Percentiles rank a stretch among this genome's conserved stretches.
These are phyloP conservation scores for Telenomus remus DNA, from an alignment of 1,140 invertebrate species.

Conservation along the genomic window DNA sequence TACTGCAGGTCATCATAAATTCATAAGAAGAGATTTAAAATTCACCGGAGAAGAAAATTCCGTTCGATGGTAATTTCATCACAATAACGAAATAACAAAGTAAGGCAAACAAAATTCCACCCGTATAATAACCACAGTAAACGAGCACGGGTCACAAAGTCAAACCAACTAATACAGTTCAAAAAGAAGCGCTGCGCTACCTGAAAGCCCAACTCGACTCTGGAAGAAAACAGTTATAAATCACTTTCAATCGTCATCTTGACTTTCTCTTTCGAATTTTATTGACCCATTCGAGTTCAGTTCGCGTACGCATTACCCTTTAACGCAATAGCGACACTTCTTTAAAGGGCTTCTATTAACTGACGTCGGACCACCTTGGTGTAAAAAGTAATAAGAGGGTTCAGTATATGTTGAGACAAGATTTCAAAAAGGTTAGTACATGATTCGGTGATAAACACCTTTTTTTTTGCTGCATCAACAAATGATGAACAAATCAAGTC, in stretches of 20 bases:
- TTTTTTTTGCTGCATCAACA: not conserved
- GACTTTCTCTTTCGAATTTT: constrained; percentile 53
- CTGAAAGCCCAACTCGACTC: constrained; percentile 26
- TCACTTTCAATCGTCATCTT: constrained; percentile 49
- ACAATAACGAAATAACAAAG: no score
- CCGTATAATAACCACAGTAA: no score
- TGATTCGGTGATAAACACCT: constrained; percentile 33
- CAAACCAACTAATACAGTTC: constrained; percentile 9
- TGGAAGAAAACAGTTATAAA: constrained; percentile 47
- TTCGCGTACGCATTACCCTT: constrained; percentile 39
- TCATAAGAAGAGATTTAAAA: no score
- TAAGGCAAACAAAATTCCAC: no score
- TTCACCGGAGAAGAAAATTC: no score
- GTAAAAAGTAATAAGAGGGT: constrained; percentile 49
- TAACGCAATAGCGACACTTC: constrained; percentile 48
- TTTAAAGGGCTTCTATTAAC: constrained; percentile 45
- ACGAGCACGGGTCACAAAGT: not conserved
- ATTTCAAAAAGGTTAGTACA: constrained; percentile 19
- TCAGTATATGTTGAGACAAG: constrained; percentile 3
- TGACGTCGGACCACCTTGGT: constrained; percentile 25
- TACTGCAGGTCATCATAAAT: no score
- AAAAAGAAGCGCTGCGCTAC: constrained; percentile 15
- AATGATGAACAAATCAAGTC: not conserved
- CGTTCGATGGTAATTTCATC: no score
- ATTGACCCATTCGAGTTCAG: constrained; percentile 51